A percentile compares a stretch with the other conserved stretches of the same genome.
phyloP scores from a whole-genome alignment of 2,888 invertebrate genomes.

The Trisateles emortualis region DNA sequence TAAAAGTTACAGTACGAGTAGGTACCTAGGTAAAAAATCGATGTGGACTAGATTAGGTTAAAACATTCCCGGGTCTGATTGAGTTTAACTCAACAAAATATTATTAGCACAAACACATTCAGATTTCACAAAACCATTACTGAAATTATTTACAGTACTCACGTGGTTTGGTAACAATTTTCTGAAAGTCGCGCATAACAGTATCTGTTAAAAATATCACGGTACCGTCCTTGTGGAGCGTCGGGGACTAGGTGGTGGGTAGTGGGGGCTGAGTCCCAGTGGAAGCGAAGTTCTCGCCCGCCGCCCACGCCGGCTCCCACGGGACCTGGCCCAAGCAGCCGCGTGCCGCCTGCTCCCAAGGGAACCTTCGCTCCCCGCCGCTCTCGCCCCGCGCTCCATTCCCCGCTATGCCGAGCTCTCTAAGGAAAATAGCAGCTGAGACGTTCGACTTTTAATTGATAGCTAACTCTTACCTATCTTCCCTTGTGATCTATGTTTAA shows the following conservation, averaged over 20 bases:
- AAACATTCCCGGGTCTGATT: neutral
- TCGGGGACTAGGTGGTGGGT: slow-evolving; percentile 63
- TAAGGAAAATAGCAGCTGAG: slow-evolving; percentile 78
- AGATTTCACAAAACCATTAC: slow-evolving; percentile 11
- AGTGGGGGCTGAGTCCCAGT: slow-evolving; percentile 71
- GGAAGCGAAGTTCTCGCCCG: slow-evolving; percentile 80
- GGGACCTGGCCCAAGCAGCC: slow-evolving; percentile 80
- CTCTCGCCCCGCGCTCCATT: slow-evolving; percentile 48
- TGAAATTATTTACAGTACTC: slow-evolving; percentile 34
- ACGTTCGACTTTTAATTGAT: slow-evolving; percentile 81
- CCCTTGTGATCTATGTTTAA: slow-evolving; percentile 10
- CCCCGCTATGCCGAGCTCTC: slow-evolving; percentile 58
- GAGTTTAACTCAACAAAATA: slow-evolving; percentile 5
- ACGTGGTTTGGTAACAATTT: slow-evolving; percentile 42
- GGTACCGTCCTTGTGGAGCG: slow-evolving; percentile 62
- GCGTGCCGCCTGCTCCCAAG: slow-evolving; percentile 80
- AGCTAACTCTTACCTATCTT: slow-evolving; percentile 46
- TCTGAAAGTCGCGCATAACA: slow-evolving; percentile 55
- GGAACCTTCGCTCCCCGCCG: slow-evolving; percentile 60
- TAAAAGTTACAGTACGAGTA: no score
- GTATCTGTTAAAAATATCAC: slow-evolving; percentile 80
- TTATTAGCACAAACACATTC: slow-evolving; percentile 1
- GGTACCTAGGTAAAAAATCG: no score
- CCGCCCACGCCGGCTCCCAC: slow-evolving; percentile 78
- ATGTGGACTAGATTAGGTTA: no score